Evolutionary conservation across 2,797 vertebrate genomes (phyloP).

Genomic region (Rhinella marina): DNA sequence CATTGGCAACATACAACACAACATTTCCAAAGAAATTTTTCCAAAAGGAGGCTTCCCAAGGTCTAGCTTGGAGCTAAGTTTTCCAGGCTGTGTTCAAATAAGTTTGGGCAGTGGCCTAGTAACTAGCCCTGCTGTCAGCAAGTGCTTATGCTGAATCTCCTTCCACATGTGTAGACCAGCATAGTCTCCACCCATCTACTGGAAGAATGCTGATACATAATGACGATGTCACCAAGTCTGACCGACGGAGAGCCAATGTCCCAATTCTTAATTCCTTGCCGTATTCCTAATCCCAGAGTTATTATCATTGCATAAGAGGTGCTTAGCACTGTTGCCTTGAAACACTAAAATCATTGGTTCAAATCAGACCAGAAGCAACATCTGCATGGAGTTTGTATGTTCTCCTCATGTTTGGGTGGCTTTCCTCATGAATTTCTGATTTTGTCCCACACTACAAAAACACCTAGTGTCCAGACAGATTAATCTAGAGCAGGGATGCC

Average conservation of each 20-base stretch:
- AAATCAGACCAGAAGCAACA: background rate
- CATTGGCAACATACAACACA: conserved; percentile 13
- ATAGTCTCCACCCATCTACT: background rate
- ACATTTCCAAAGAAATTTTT: background rate
- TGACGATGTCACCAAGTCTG: background rate
- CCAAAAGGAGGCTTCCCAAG: background rate
- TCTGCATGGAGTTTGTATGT: background rate
- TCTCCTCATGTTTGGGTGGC: background rate
- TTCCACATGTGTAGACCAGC: background rate
- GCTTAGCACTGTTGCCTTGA: background rate
- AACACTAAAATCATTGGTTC: background rate
- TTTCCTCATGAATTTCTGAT: background rate
- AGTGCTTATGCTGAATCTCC: background rate
- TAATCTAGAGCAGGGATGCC: too few species aligned
- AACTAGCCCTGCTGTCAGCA: background rate
- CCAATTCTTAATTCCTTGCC: background rate
- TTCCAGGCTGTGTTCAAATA: background rate
- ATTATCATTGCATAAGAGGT: background rate
- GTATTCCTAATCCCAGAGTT: background rate
- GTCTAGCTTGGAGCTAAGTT: background rate
- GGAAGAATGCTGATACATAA: background rate
- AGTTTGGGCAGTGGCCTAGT: background rate
- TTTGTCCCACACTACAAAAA: background rate
- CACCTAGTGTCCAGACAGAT: background rate
- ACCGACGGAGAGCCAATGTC: background rate